A percentile compares a stretch with the other conserved stretches of the same genome.
Conservation (phyloP, 2,888 invertebrate genomes). For the Chrysodeixis includens region DNA sequence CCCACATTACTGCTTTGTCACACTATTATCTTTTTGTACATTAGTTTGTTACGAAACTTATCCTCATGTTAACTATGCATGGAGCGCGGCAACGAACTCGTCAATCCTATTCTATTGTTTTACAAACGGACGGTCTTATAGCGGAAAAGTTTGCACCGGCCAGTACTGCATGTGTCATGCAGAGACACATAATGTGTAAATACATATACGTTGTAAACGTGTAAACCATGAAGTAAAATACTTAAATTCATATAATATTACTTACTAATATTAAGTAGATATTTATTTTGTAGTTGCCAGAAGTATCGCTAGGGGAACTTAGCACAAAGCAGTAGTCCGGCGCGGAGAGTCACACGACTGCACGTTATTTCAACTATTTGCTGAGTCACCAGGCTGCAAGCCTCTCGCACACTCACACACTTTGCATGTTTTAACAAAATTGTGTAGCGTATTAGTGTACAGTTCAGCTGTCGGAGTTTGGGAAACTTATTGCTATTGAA, state of each 20-base stretch:
- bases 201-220: too few species aligned
- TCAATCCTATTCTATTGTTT: neutral
- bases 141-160: too few species aligned
- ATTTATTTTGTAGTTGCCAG: too few species aligned
- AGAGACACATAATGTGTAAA: too few species aligned
- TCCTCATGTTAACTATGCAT: conserved; percentile 2
- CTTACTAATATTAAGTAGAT: too few species aligned
- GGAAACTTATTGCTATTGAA: neutral
- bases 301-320: conserved; percentile 35
- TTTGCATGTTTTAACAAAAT: conserved; percentile 11
- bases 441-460: neutral
- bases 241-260: too few species aligned
- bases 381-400: conserved; percentile 6
- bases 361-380: conserved; percentile 32
- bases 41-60: conserved; percentile 15
- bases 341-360: conserved; percentile 21
- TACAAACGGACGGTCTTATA: neutral
- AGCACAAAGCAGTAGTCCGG: conserved; percentile 19
- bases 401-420: conserved; percentile 11
- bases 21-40: too few species aligned
- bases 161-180: too few species aligned
- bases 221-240: too few species aligned
- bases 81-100: neutral
- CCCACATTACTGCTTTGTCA: too few species aligned
- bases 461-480: neutral